Base-by-base conservation (phyloP, 2,113 vertebrate species). In the Zosterops borbonicus region DNA sequence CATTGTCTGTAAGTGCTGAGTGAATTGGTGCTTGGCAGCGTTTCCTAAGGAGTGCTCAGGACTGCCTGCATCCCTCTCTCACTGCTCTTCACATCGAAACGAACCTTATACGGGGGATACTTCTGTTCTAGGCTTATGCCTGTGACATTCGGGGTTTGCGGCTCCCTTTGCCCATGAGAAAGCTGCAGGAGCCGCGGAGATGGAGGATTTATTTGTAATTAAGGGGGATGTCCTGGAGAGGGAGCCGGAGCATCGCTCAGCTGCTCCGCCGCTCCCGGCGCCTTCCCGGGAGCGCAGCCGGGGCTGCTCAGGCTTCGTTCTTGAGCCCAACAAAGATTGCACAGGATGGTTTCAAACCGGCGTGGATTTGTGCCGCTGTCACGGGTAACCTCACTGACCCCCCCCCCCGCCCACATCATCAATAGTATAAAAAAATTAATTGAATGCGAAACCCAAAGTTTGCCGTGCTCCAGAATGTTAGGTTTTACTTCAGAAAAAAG, bases 301-400 rank as follows among this genome's bases (percentile, higher is more conserved):
- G 0, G 0, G 59, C n/a, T 35, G 29, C 1, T 9, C 58, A 0
- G 33, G 8, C 3, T 0, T n/a, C 24, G 3, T 7, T 18, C 52
- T 8, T 1, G 9, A 27, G 28, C 16, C 29, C 4, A 1, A 0
- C 12, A 2, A 3, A 15, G 17, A 6, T 2, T 2, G 7, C 23
- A 4, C 42, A 22, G 14, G 23, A 5, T 16, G 2, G 4, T 12
- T 10, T 49, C 1, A n/a, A 31, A 12, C 19, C 6, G 22, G 9
- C 6, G 0, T 0, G 22, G 7, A 6, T 31, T 85, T 25, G 10
- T 16, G 49, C 31, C 39, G 28, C 23, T 50, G 6, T 10, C 87
- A 3, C 14, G 3, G 58, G 25, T 41, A 37, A 16, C 37, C 24
- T 53, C 9, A 9, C 25, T 8, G 31, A 6, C 31, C 15, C 0